Base-by-base conservation (phyloP, 2,888 invertebrate genomes). In the Pachydiplax longipennis region DNA sequence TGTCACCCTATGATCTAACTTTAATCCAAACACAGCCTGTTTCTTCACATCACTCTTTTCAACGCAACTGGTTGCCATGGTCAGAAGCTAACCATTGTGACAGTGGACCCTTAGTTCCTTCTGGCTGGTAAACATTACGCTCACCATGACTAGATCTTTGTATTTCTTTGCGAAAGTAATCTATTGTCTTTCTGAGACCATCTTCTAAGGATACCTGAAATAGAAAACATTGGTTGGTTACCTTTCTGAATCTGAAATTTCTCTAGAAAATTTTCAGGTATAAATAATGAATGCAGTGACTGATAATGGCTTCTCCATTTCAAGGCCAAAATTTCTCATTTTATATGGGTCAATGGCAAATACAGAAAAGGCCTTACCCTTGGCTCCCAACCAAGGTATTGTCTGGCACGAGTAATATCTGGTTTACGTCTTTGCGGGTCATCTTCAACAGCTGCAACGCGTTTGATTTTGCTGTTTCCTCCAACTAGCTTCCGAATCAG, bases 391-490 rank as follows among this genome's bases (percentile, higher is more conserved):
- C 97, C 95, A 22, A 99, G 95, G 93, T 97, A 95, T 91, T 96
- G 96, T 93, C 97, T 97, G 5, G 99, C 99, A 91, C 98, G 95
- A 0, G 96, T 96, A 92, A 99, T 99, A 94, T 99, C 98, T 0
- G 99, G 99, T 92, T 97, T 97, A 83, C 99, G 95, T 91, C 98
- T 95, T 93, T 98, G 98, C 0, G 99, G 99, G 95, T 99, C 99
- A 94, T 99, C 99, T 93, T 98, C 97, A 87, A 99, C 97, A 6
- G 98, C 97, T 35, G 97, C 96, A 91, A 97, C 95, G 92, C 97
- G 97, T 35, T 97, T 95, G 91, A 99, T 97, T 93, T 96, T 96
- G 94, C 98, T 99, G 61, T 96, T 96, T 53, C 98, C 98, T 22
- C 98, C 99, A 93, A 97, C 97, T 93, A 98, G 95, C 92, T 96